Conservation (phyloP, 1,140 invertebrate species). For the Neuroterus valhalla region DNA sequence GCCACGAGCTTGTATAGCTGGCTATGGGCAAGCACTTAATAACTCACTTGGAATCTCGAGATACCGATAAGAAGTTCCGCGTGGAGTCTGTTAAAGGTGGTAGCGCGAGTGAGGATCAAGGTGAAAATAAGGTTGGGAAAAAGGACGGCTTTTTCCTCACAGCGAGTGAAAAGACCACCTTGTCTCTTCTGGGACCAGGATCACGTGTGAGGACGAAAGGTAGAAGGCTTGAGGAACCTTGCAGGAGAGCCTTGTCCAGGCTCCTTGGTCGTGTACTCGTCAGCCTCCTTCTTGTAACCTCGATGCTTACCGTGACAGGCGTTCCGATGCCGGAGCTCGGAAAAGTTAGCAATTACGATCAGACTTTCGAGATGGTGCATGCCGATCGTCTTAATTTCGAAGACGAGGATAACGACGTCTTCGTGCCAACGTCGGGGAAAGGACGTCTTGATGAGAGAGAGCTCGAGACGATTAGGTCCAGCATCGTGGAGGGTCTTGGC, state of each 20-base stretch:
- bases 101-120: background rate
- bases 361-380: slow-evolving; percentile 33
- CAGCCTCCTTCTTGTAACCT: background rate
- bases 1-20: slow-evolving; percentile 49
- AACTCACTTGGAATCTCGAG: slow-evolving; percentile 56
- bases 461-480: slow-evolving; percentile 67
- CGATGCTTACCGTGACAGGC: background rate
- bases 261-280: background rate
- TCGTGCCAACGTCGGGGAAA: background rate
- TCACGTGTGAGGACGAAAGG: slow-evolving; percentile 32
- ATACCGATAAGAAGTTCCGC: slow-evolving; percentile 46
- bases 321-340: slow-evolving; percentile 17
- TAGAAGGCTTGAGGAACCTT: slow-evolving; percentile 13
- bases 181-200: background rate
- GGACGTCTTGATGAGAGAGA: slow-evolving; percentile 50
- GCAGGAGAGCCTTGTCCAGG: background rate
- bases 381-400: slow-evolving; percentile 42
- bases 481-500: slow-evolving; percentile 71
- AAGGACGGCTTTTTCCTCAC: background rate
- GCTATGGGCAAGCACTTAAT: slow-evolving; percentile 69
- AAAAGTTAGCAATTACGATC: slow-evolving; percentile 12
- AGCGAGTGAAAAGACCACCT: slow-evolving; percentile 2
- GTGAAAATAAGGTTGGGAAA: background rate
- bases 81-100: background rate
- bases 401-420: slow-evolving; percentile 31